Evolutionary conservation across 2,797 vertebrate genomes (phyloP), one percentile per base, ranked within the genome.

Genomic region (Enteromius treurensis): DNA sequence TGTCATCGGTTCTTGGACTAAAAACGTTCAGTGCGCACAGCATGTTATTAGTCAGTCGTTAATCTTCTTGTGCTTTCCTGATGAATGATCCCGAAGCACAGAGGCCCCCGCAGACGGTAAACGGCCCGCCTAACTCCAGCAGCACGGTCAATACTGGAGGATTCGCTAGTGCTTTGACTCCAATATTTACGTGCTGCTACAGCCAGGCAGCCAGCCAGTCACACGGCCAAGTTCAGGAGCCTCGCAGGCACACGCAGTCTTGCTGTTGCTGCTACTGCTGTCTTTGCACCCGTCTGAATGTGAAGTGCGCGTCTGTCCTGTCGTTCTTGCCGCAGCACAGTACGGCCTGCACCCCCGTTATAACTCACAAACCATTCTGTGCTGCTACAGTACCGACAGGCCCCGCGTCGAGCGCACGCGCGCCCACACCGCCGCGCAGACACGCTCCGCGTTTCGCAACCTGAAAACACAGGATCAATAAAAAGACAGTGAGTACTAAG

Each of bases 101-200:
- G 10, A 51, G 77, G 67, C 32, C 71, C 11, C 67, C 19, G 37
- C 23, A 73, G 83, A 88, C 73, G 87, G 85, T 80, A 70, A 93
- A 91, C 89, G 89, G 94, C 88, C 92, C 92, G 93, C 94, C 93
- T 95, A 96, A 96, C 95, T 96, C 95, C 95, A 96, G 95, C 96
- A 96, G 95, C 96, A 96, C 96, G 95, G 95, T 96, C 94, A 96
- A 96, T 96, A 96, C 94, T 96, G 96, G 96, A 96, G 95, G 93
- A 93, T 95, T 94, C 91, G 92, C 92, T 88, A 93, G 83, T 90
- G 93, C 90, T 86, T 96, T 95, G 97, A 98, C 98, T 96, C 98
- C 98, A 99, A 98, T 98, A 99, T 99, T 99, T 99, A 99, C 97
- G 97, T 99, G 98, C 98, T 99, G 98, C 98, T 99, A 99, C 96